phyloP scores from a whole-genome alignment of 92 coral and sea anemone genomes.

The Bergia sp. region DNA sequence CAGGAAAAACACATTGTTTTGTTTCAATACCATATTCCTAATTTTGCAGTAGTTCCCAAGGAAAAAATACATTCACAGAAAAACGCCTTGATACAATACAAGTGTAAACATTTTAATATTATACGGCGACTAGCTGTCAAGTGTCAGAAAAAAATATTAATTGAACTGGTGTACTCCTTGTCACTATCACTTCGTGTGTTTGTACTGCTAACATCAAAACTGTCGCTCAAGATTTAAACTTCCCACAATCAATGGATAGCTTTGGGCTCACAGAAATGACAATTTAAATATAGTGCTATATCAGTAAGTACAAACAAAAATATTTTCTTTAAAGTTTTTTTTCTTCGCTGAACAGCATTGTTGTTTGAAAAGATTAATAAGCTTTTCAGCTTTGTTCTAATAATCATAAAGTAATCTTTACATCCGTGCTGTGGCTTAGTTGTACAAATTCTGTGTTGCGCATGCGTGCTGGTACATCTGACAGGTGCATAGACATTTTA shows the following conservation, averaged over 20 bases:
- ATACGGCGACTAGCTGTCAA: background rate
- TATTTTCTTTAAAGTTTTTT: background rate
- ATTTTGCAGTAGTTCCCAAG: too few species aligned
- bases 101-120: background rate
- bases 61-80: background rate
- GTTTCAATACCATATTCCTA: background rate
- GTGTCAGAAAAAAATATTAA: background rate
- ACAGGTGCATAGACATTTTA: slow-evolving; percentile 19
- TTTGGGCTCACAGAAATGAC: background rate
- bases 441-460: background rate
- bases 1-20: background rate
- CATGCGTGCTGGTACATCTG: slow-evolving; percentile 25
- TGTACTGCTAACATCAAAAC: background rate
- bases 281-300: background rate
- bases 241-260: background rate
- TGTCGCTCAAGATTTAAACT: background rate
- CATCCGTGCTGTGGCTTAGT: background rate
- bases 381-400: background rate
- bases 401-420: background rate
- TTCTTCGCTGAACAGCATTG: background rate
- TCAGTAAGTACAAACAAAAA: background rate
- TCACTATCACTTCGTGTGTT: background rate
- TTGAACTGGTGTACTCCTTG: slow-evolving; percentile 1
- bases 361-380: background rate
- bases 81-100: background rate